Evolutionary conservation across 1,140 invertebrate genomes (phyloP).

Genomic region (Drosophila arawakana): DNA sequence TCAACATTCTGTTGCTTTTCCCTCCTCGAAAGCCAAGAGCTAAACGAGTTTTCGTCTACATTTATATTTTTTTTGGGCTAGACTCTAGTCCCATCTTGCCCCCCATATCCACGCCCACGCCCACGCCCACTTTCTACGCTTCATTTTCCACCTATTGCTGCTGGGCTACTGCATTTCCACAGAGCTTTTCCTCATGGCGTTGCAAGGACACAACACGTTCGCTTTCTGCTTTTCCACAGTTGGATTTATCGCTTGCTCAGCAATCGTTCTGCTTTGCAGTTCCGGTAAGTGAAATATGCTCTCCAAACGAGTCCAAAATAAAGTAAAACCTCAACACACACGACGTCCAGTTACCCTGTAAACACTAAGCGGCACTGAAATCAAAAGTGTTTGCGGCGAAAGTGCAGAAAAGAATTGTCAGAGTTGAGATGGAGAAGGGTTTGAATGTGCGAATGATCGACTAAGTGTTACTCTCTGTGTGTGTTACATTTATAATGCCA

Average conservation of each 20-base stretch:
- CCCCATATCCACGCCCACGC: background rate
- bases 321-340: conserved; percentile 14
- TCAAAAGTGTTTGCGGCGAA: too few relatives aligned
- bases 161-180: conserved; percentile 6
- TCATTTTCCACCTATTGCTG: background rate
- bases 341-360: conserved; percentile 3
- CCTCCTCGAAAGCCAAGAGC: conserved; percentile 16
- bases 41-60: conserved; percentile 4
- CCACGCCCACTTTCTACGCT: background rate
- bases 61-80: too few relatives aligned
- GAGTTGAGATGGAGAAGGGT: background rate
- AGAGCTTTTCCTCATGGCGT: conserved; percentile 45
- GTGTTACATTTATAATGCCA: too few relatives aligned
- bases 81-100: background rate
- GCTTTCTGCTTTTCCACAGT: conserved; percentile 70
- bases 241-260: conserved; percentile 84
- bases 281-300: conserved; percentile 84
- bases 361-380: background rate
- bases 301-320: conserved; percentile 35
- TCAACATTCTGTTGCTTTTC: conserved; percentile 23
- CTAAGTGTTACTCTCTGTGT: too few relatives aligned
- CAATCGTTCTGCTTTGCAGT: conserved; percentile 84
- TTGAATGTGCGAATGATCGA: too few relatives aligned
- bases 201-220: conserved; percentile 72
- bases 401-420: background rate